phyloP scores from a whole-genome alignment of 2,797 vertebrate species.

The Muscicapa comitata region DNA sequence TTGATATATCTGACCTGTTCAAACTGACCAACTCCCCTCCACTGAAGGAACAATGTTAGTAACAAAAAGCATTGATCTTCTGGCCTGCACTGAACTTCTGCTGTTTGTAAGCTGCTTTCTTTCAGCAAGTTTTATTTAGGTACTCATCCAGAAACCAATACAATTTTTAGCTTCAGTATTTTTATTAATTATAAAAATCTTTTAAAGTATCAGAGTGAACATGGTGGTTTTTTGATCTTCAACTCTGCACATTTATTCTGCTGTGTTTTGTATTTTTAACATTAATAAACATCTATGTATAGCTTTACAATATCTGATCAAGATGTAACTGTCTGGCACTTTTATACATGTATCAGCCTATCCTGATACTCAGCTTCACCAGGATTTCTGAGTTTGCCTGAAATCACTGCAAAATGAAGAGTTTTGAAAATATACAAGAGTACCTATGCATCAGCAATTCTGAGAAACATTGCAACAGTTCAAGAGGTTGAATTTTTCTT shows the following conservation, averaged over 20 bases:
- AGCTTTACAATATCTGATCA: slow-evolving; percentile 77
- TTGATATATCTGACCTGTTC: neutral
- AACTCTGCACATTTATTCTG: slow-evolving; percentile 70
- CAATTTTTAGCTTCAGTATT: slow-evolving; percentile 64
- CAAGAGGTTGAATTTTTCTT: slow-evolving; percentile 64
- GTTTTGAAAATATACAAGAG: slow-evolving; percentile 40
- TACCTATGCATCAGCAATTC: slow-evolving; percentile 56
- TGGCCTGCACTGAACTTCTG: neutral
- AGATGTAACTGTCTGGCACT: slow-evolving; percentile 75
- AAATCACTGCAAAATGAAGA: slow-evolving; percentile 52
- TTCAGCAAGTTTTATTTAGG: neutral
- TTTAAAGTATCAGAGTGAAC: slow-evolving; percentile 72
- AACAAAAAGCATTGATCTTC: neutral
- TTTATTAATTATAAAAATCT: slow-evolving; percentile 75
- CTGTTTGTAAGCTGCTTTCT: neutral
- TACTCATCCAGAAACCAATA: slow-evolving; percentile 54
- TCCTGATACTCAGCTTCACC: slow-evolving; percentile 73
- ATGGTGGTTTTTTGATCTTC: slow-evolving; percentile 55
- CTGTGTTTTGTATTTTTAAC: slow-evolving; percentile 71
- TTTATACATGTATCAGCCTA: slow-evolving; percentile 68
- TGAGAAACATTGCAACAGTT: neutral
- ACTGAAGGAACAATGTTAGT: neutral
- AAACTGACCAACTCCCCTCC: neutral
- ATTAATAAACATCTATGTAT: slow-evolving; percentile 75
- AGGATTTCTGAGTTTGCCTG: slow-evolving; percentile 44